Base-by-base conservation (phyloP, 1,140 invertebrate genomes). In the Drosophila orena region DNA sequence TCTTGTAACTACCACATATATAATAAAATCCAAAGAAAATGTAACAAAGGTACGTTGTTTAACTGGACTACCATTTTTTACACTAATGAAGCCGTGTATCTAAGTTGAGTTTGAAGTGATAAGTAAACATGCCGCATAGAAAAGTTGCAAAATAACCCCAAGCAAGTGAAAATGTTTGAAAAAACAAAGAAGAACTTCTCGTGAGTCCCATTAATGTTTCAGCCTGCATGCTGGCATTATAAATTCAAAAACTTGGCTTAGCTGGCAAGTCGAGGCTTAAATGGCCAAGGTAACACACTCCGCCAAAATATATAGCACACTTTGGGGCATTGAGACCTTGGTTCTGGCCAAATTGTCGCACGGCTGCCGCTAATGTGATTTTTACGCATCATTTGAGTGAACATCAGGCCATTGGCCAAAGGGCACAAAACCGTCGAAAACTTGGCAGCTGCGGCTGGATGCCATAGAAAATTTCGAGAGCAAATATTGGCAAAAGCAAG, bases 331-430 rank as follows among this genome's bases (percentile, higher is more conserved):
- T 42, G 40, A 30, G 40, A 14, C 52, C 46, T 56, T 54, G 55
- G 56, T 50, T 24, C 40, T 20, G 66, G 52, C 57, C 73, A 72
- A 79, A 85, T 73, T 64, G 69, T 56, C 76, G 66, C 80, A 85
- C 80, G 76, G 58, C 81, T 85, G 81, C 72, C 84, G 81, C 80
- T 88, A 88, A 88, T 88, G 80, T 88, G 76, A 88, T 88, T 88
- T 84, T 89, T 89, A 78, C 84, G 69, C 79, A 77, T 77, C 79
- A 88, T 88, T 88, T 88, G 71, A 81, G 74, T 68, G 71, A 73
- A 46, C 84, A 84, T 55, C 72, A 74, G 61, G 47, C 53, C 68
- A 75, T 77, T 78, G 56, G 60, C 77, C 60, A 64, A 76, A 53
- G 56, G 78, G 56, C 69, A 50, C 46, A 22, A 43, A 40, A 55